These are phyloP conservation scores for Agonopterix subpropinquella DNA, from an alignment of 2,888 invertebrate species.

Conservation along the genomic window DNA sequence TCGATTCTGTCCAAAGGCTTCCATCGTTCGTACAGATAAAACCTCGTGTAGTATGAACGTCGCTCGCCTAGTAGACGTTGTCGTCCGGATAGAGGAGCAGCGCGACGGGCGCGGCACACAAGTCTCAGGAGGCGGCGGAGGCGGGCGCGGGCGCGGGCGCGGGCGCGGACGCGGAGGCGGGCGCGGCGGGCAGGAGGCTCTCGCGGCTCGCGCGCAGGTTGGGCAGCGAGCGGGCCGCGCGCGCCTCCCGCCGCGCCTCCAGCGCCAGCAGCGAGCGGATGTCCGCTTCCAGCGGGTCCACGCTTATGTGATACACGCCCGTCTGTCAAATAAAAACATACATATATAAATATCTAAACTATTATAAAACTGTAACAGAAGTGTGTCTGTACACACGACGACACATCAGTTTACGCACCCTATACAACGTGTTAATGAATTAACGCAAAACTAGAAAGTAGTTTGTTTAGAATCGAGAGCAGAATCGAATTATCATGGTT, in stretches of 20 bases:
- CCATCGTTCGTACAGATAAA: no score
- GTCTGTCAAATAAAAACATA: conserved; percentile 14
- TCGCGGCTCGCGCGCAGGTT: conserved; percentile 83
- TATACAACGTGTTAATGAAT: no score
- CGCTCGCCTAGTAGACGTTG: conserved; percentile 46
- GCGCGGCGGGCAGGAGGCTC: conserved; percentile 74
- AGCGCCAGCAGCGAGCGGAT: conserved; percentile 58
- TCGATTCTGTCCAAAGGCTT: no score
- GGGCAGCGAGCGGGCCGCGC: conserved; percentile 77
- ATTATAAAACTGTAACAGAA: no score
- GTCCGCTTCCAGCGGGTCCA: conserved; percentile 64
- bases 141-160: conserved; percentile 25
- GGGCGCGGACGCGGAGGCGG: conserved; percentile 46
- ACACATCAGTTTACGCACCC: no score
- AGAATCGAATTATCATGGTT: no score
- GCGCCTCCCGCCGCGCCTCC: conserved; percentile 64
- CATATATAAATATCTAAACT: no score
- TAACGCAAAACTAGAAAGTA: no score
- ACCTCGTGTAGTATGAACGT: not conserved
- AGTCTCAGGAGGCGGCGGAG: conserved; percentile 53
- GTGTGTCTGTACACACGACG: no score
- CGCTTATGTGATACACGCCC: conserved; percentile 67
- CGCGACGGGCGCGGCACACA: conserved; percentile 53
- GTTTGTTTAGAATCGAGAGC: no score
- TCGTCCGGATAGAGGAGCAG: conserved; percentile 56